A percentile compares a stretch with the other conserved stretches of the same genome.
Evolutionary conservation across 2,797 vertebrate genomes (phyloP).

Genomic region (Rachycentron canadum): DNA sequence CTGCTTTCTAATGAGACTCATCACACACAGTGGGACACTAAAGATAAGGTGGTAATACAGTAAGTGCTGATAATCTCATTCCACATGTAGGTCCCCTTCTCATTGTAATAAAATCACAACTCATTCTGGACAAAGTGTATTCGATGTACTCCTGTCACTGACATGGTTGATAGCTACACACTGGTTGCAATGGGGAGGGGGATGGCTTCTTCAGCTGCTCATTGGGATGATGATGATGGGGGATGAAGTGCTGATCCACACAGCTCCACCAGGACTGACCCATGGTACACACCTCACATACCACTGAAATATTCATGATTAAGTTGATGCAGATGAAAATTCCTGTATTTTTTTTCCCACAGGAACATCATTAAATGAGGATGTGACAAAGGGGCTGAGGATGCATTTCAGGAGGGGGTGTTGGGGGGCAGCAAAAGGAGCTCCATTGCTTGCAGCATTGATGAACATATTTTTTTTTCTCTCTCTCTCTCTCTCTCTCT

Average conservation of each 20-base stretch:
- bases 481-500: constrained; percentile 4
- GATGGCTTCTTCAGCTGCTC: constrained; percentile 1
- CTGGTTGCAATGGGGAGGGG: neutral
- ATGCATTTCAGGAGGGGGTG: constrained; percentile 9
- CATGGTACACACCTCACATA: constrained; percentile 23
- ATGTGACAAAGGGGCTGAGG: constrained; percentile 56
- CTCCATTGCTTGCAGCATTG: constrained; percentile 4
- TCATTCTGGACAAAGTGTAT: constrained; percentile 11
- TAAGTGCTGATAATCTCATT: constrained; percentile 33
- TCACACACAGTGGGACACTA: constrained; percentile 9
- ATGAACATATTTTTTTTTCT: constrained; percentile 31
- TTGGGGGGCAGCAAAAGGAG: constrained; percentile 13
- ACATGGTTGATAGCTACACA: constrained; percentile 32
- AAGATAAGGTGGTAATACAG: constrained; percentile 23
- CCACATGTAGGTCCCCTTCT: constrained; percentile 3
- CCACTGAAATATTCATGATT: constrained; percentile 63
- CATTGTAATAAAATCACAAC: constrained; percentile 20
- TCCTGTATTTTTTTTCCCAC: constrained; percentile 25
- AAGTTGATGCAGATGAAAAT: constrained; percentile 43
- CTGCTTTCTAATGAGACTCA: constrained; percentile 50
- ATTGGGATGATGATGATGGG: constrained; percentile 8
- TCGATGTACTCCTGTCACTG: constrained; percentile 23
- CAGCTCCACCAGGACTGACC: constrained; percentile 18
- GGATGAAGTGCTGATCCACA: constrained; percentile 57
- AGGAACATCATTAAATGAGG: constrained; percentile 61